Conservation (phyloP, 2,888 invertebrate species). For the Maniola hyperantus region DNA sequence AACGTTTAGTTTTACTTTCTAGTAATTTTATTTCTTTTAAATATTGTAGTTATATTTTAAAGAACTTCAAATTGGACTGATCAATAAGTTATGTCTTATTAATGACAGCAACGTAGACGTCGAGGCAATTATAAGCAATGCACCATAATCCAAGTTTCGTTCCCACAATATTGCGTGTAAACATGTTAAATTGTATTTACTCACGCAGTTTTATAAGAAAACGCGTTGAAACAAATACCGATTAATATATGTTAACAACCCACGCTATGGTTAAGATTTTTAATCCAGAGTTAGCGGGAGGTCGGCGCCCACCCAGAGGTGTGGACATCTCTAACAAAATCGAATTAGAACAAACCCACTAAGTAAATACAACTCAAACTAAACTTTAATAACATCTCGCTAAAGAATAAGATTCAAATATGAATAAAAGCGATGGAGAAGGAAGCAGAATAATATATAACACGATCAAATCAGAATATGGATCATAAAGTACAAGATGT, state of each 20-base stretch:
- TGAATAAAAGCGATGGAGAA: constrained; percentile 6
- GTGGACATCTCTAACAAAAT: constrained; percentile 71
- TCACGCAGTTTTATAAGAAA: constrained; percentile 61
- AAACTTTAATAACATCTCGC: constrained; percentile 3
- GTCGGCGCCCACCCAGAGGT: constrained; percentile 77
- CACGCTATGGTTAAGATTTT: constrained; percentile 68
- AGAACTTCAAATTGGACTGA: constrained; percentile 40
- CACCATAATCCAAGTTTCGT: constrained; percentile 16
- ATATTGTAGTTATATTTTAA: neutral
- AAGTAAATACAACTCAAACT: neutral
- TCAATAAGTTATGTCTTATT: constrained; percentile 3
- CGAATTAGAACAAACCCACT: constrained; percentile 65
- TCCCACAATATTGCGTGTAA: constrained; percentile 43
- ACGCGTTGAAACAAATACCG: constrained; percentile 71
- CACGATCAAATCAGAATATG: constrained; percentile 22
- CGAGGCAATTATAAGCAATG: constrained; percentile 18
- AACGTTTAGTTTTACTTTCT: too few species aligned
- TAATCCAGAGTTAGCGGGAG: constrained; percentile 72
- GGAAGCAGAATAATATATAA: constrained; percentile 7
- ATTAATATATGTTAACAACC: constrained; percentile 72
- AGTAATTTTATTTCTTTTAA: neutral
- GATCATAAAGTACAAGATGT: constrained; percentile 31
- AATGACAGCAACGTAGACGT: constrained; percentile 12
- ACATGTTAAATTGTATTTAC: constrained; percentile 56
- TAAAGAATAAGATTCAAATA: constrained; percentile 26